These are phyloP conservation scores for Capitella teleta DNA, from an alignment of 1,140 invertebrate genomes.

Conservation along the genomic window DNA sequence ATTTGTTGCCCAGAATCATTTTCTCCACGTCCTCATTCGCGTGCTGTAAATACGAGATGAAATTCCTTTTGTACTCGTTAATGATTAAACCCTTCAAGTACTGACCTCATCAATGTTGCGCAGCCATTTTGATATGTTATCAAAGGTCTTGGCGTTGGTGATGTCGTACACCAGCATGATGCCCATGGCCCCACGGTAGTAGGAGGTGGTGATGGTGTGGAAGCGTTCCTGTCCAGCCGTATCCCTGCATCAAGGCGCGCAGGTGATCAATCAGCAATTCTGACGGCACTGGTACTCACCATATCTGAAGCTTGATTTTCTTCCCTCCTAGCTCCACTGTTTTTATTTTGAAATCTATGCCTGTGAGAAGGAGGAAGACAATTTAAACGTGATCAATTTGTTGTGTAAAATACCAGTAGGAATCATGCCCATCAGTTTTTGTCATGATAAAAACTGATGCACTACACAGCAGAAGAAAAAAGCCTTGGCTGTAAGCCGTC, in stretches of 20 bases:
- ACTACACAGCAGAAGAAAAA: too few species aligned
- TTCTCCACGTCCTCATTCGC: conserved; percentile 99
- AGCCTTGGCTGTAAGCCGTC: too few species aligned
- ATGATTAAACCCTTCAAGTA: not conserved
- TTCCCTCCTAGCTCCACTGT: conserved; percentile 96
- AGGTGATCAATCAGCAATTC: too few species aligned
- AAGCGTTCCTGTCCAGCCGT: conserved; percentile 56
- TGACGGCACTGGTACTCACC: conserved; percentile 52
- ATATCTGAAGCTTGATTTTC: conserved; percentile 97
- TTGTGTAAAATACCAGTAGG: too few species aligned
- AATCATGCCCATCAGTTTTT: too few species aligned
- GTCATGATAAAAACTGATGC: too few species aligned
- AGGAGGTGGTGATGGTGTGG: conserved; percentile 55
- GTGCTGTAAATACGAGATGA: conserved; percentile 54
- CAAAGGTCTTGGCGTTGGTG: conserved; percentile 94
- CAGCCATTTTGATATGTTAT: conserved; percentile 98
- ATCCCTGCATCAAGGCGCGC: too few species aligned
- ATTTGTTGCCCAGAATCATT: conserved; percentile 99
- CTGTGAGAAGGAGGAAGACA: too few species aligned
- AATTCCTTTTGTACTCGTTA: not conserved
- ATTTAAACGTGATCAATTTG: too few species aligned
- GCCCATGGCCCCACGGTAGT: conserved; percentile 54
- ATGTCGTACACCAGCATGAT: conserved; percentile 98
- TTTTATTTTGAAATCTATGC: conserved; percentile 98
- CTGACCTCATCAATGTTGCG: conserved; percentile 85